A percentile compares a stretch with the other conserved stretches of the same genome.
Conservation (phyloP, 1,140 invertebrate species). For the Ceratosolen solmsi region DNA sequence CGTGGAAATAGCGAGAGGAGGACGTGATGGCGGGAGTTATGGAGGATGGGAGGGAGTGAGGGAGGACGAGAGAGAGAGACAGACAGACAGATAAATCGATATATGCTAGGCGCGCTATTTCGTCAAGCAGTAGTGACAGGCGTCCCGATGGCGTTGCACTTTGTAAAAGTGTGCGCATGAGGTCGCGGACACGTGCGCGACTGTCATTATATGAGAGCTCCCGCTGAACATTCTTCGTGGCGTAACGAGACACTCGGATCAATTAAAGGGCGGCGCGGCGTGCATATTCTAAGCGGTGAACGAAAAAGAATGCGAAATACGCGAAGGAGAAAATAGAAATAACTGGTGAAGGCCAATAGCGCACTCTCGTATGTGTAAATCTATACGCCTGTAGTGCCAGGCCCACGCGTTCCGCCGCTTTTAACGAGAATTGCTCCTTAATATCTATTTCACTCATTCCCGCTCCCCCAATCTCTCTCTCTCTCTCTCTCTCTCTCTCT, state of each 20-base stretch:
- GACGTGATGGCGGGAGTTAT: no score
- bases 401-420: no score
- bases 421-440: no score
- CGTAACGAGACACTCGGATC: constrained; percentile 48
- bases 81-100: constrained; percentile 19
- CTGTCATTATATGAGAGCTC: constrained; percentile 1
- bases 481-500: no score
- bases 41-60: not conserved
- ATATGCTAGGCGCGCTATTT: not conserved
- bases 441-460: no score
- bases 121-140: constrained; percentile 23
- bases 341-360: no score
- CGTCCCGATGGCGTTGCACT: constrained; percentile 9
- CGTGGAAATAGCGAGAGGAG: no score
- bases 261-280: constrained; percentile 33
- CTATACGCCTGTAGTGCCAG: no score
- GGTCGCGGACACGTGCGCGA: not conserved
- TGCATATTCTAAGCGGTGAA: no score
- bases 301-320: constrained; percentile 37
- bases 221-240: constrained; percentile 17
- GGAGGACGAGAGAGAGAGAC: not conserved
- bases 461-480: no score
- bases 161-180: not conserved
- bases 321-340: constrained; percentile 47
- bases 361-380: no score